Conservation (phyloP, 2,797 vertebrate species). For the Malacoctenus gilli region DNA sequence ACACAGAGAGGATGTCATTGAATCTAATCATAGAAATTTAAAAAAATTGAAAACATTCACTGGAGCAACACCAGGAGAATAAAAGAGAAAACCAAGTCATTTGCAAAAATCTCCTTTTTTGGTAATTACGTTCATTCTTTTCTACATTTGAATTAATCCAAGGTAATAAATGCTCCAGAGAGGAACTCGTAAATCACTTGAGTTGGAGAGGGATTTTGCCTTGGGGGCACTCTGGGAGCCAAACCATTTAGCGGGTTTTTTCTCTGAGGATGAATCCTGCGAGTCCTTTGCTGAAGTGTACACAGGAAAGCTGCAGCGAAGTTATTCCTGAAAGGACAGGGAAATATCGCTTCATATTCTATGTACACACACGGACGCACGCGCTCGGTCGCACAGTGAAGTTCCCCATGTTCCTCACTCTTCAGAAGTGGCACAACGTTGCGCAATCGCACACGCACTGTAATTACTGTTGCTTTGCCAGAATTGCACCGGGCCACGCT, state of each 20-base stretch:
- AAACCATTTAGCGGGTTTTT: conserved; percentile 27
- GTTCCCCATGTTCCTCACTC: conserved; percentile 16
- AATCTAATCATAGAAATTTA: background rate
- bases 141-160: too few species aligned
- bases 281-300: conserved; percentile 6
- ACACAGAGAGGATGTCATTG: too few species aligned
- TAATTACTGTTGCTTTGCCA: conserved; percentile 36
- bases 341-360: background rate
- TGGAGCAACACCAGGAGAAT: too few species aligned
- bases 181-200: conserved; percentile 29
- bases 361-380: too few species aligned
- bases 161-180: conserved; percentile 10
- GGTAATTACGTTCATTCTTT: conserved; percentile 20
- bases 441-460: conserved; percentile 31
- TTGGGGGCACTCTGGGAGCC: conserved; percentile 23
- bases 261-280: conserved; percentile 4
- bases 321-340: conserved; percentile 13
- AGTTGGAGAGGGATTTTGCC: conserved; percentile 15
- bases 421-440: conserved; percentile 20
- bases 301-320: background rate
- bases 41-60: too few species aligned
- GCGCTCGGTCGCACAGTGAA: background rate
- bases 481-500: conserved; percentile 21
- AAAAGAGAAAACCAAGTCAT: background rate
- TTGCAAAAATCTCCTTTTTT: conserved; percentile 17